These are phyloP conservation scores for Nemopilema nomurai DNA, from an alignment of 30 jellyfish, hydroid and myxozoan genomes.

Conservation along the genomic window DNA sequence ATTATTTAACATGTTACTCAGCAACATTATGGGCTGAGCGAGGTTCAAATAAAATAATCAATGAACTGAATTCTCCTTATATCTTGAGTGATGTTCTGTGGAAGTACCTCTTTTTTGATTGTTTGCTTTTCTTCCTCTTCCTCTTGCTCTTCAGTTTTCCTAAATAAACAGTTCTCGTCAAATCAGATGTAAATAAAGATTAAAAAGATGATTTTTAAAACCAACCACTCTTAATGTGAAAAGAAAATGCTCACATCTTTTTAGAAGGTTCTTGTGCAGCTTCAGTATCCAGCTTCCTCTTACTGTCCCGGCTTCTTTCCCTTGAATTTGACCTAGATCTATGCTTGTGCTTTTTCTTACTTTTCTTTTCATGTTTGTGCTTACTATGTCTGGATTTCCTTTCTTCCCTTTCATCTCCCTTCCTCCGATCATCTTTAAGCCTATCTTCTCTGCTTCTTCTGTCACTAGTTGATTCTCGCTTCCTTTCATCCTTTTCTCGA, in stretches of 20 bases:
- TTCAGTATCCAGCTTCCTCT: constrained; percentile 7
- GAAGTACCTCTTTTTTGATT: constrained; percentile 22
- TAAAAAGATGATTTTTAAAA: neutral
- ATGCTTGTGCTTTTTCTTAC: constrained; percentile 58
- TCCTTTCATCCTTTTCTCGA: constrained; percentile 57
- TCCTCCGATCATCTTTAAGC: constrained; percentile 16
- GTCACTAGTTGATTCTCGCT: constrained; percentile 20
- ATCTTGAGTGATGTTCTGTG: neutral
- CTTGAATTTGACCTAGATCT: constrained; percentile 58
- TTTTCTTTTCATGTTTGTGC: constrained; percentile 55
- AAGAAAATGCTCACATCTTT: constrained; percentile 21
- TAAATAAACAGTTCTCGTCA: neutral
- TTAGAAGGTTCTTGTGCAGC: constrained; percentile 1
- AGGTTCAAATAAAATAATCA: too few species aligned
- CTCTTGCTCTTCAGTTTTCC: constrained; percentile 28
- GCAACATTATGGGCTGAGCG: too few species aligned
- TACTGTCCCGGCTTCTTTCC: constrained; percentile 26
- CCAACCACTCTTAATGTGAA: neutral
- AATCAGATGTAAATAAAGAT: neutral
- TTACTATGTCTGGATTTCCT: constrained; percentile 50
- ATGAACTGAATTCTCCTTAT: neutral
- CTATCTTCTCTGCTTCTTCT: constrained; percentile 12
- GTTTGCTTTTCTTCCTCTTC: constrained; percentile 15
- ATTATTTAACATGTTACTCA: too few species aligned
- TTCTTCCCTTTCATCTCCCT: constrained; percentile 16